A percentile compares a stretch with the other conserved stretches of the same genome.
These are phyloP conservation scores for Rattus rattus DNA, from an alignment of 2,113 vertebrate genomes.

Conservation along the genomic window DNA sequence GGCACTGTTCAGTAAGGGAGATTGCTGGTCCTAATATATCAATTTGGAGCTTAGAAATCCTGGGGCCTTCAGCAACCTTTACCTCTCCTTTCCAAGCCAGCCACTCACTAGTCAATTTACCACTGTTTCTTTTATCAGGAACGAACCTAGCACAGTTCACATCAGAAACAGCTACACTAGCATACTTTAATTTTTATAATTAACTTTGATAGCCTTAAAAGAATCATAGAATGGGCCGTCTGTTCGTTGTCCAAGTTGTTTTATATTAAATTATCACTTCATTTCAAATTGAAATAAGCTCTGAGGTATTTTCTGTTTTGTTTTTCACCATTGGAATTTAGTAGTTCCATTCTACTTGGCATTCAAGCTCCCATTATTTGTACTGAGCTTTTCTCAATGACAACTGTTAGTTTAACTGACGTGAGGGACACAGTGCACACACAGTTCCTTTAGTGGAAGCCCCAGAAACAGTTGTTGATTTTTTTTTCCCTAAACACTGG, in stretches of 20 bases:
- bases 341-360: background rate
- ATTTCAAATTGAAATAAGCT: background rate
- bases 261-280: background rate
- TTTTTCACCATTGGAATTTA: background rate
- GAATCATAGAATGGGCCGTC: background rate
- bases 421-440: background rate
- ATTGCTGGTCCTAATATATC: constrained; percentile 17
- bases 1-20: constrained; percentile 23
- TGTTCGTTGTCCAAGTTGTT: background rate
- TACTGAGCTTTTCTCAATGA: background rate
- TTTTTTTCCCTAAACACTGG: background rate
- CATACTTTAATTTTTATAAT: constrained; percentile 1
- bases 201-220: constrained; percentile 21
- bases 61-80: constrained; percentile 59
- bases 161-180: background rate
- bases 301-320: background rate
- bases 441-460: background rate
- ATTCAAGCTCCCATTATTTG: background rate
- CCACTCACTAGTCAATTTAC: background rate
- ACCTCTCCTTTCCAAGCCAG: constrained; percentile 50
- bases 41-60: constrained; percentile 43
- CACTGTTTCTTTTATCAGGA: constrained; percentile 29
- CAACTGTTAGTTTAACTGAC: constrained; percentile 4
- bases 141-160: background rate
- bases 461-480: constrained; percentile 21